Conservation (phyloP, 1,140 invertebrate species). For the Amphibalanus amphitrite region DNA sequence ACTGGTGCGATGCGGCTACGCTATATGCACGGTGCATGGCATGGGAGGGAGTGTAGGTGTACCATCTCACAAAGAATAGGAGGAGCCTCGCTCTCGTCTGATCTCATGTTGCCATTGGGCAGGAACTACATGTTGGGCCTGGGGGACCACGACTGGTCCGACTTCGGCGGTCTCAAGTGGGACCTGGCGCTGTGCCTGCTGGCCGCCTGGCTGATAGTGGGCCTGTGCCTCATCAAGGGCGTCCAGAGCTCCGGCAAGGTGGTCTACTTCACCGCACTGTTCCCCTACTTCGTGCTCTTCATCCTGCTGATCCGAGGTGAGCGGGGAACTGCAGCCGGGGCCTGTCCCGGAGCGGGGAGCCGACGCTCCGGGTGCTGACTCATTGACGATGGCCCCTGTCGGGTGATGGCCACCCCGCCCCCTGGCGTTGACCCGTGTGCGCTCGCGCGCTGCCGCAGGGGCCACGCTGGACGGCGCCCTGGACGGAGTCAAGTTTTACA, state of each 20-base stretch:
- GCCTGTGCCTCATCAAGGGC: conserved; percentile 39
- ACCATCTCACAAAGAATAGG: no score
- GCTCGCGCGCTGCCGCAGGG: conserved; percentile 33
- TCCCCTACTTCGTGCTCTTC: conserved; percentile 56
- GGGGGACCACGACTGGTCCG: no score
- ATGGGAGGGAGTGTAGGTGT: no score
- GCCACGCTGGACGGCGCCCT: conserved; percentile 72
- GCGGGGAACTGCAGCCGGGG: background rate
- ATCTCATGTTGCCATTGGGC: no score
- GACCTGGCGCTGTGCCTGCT: conserved; percentile 37
- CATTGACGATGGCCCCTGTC: no score
- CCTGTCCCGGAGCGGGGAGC: no score
- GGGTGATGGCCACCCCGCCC: conserved; percentile 50
- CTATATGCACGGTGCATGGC: no score
- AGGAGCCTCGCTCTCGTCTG: no score
- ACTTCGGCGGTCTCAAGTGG: conserved; percentile 33
- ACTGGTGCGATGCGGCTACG: no score
- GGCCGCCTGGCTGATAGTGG: conserved; percentile 38
- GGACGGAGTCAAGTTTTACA: conserved; percentile 79
- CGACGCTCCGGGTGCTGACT: no score
- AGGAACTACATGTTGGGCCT: no score
- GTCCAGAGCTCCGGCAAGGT: conserved; percentile 59
- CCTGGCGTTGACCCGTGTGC: no score
- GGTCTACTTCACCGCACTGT: conserved; percentile 51
- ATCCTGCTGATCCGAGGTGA: conserved; percentile 45